Percentiles rank a stretch among this genome's conserved stretches.
phyloP scores from a whole-genome alignment of 1,140 invertebrate species.

The Limonius californicus region DNA sequence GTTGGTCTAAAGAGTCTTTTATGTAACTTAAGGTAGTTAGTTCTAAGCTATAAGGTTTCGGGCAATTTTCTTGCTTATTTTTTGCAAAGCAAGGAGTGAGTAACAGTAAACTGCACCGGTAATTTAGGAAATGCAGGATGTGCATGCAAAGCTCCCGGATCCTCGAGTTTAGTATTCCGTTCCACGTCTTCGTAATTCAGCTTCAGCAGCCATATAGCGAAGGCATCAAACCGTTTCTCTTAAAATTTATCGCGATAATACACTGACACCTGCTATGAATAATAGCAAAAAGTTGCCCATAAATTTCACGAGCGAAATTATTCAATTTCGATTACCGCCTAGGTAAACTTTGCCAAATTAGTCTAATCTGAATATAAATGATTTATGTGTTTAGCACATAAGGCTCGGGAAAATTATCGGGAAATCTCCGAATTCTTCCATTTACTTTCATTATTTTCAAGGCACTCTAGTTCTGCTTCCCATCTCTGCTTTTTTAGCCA shows the following conservation, averaged over 20 bases:
- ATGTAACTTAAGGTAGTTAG: no score
- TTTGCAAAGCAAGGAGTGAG: neutral
- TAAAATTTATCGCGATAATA: slow-evolving; percentile 14
- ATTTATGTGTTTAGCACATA: slow-evolving; percentile 7
- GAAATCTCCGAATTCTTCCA: neutral
- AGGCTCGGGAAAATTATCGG: neutral
- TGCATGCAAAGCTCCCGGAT: neutral
- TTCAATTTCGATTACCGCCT: slow-evolving; percentile 9
- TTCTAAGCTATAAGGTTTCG: no score
- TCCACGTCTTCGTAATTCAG: slow-evolving; percentile 9
- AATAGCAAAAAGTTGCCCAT: slow-evolving; percentile 9
- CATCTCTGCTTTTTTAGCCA: no score
- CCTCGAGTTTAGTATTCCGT: neutral
- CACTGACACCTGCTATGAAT: slow-evolving; percentile 14
- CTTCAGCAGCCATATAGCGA: slow-evolving; percentile 13
- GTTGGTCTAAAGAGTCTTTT: no score
- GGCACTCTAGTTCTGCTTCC: no score
- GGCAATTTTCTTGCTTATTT: neutral
- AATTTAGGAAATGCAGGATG: neutral
- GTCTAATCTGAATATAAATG: slow-evolving; percentile 3
- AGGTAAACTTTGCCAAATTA: neutral
- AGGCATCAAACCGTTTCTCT: slow-evolving; percentile 10
- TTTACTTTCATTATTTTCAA: no score
- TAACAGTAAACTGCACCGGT: neutral
- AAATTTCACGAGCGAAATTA: slow-evolving; percentile 2